phyloP scores from a whole-genome alignment of 2,113 vertebrate species.

The Aramus guarauna region DNA sequence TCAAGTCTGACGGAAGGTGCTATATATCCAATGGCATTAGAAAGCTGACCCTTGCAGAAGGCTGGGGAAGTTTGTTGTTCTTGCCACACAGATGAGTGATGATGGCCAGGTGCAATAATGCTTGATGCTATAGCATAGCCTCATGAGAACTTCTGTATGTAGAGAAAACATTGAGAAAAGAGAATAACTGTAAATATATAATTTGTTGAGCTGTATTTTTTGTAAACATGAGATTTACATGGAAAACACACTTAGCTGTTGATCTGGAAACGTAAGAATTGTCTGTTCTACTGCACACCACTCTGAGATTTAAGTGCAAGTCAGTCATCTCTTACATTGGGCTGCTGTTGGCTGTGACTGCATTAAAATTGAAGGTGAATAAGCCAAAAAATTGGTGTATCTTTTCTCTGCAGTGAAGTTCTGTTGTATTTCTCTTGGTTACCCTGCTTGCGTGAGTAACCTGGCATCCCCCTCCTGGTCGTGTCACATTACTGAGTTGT shows the following conservation, averaged over 20 bases:
- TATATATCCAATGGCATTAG: neutral
- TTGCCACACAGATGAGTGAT: neutral
- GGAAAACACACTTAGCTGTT: neutral
- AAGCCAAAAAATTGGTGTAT: accelerated
- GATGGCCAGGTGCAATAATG: neutral
- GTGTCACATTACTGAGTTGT: neutral
- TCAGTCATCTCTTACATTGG: accelerated
- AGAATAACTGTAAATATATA: neutral
- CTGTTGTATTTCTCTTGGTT: neutral
- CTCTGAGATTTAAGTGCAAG: neutral
- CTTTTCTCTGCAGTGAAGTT: neutral
- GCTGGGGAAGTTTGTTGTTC: neutral
- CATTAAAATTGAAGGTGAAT: neutral
- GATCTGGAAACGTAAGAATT: neutral
- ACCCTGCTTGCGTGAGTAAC: accelerated
- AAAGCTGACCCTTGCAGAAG: neutral
- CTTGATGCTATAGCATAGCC: neutral
- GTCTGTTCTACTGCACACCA: neutral
- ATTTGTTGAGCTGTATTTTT: neutral
- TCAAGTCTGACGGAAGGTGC: neutral
- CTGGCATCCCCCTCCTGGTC: neutral
- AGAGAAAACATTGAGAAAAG: neutral
- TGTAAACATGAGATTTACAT: neutral
- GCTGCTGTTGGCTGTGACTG: neutral
- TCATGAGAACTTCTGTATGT: accelerated